Evolutionary conservation across 2,797 vertebrate species (phyloP).

Genomic region (Thripadectes ignobilis): DNA sequence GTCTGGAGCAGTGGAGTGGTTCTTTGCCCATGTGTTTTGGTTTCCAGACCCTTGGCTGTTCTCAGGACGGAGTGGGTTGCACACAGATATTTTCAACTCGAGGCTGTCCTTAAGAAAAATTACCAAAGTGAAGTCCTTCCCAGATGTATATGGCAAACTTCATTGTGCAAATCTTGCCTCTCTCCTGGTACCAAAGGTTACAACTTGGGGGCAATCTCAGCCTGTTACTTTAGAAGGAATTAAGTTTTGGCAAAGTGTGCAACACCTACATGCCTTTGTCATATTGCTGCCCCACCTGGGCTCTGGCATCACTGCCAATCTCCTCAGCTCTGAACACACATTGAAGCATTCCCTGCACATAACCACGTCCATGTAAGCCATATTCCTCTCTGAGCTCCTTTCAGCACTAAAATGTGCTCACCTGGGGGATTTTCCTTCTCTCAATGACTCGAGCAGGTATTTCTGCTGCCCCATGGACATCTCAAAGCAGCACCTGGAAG

Average conservation of each 20-base stretch:
- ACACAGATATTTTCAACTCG: neutral
- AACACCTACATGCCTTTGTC: neutral
- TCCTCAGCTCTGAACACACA: neutral
- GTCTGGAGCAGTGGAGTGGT: neutral
- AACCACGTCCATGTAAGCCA: neutral
- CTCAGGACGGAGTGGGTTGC: no score
- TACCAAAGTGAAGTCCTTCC: neutral
- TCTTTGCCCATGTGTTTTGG: neutral
- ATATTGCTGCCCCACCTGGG: neutral
- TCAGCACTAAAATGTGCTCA: neutral
- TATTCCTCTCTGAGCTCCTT: neutral
- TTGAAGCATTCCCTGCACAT: neutral
- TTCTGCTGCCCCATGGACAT: neutral
- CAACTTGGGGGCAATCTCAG: no score
- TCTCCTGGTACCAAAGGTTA: neutral
- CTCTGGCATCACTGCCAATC: neutral
- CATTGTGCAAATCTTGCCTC: neutral
- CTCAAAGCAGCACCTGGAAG: neutral
- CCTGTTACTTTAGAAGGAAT: neutral
- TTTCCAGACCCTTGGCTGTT: neutral
- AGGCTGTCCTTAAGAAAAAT: neutral
- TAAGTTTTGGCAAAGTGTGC: neutral
- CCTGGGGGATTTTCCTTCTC: neutral
- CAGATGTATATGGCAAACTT: neutral
- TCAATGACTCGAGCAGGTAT: neutral